Evolutionary conservation across 1,140 invertebrate genomes (phyloP).

Genomic region (Trachymyrmex cornetzi): DNA sequence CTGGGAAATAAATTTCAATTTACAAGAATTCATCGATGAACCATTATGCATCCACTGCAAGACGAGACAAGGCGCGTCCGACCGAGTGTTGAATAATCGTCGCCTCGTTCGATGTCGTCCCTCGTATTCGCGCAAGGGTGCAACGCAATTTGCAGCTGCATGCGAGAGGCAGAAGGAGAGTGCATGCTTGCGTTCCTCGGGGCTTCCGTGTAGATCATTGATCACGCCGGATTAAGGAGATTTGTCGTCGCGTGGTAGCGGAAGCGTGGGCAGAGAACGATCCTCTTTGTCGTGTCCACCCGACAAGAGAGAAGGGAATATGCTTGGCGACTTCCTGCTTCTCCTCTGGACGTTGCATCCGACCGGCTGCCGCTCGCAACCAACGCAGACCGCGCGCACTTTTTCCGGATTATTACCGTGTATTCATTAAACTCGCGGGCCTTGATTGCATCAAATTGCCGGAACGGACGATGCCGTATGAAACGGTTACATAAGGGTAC

Average conservation of each 20-base stretch:
- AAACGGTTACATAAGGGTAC: constrained; percentile 24
- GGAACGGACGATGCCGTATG: constrained; percentile 49
- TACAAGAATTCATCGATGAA: constrained; percentile 1
- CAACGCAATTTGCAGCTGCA: constrained; percentile 63
- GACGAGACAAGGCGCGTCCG: neutral
- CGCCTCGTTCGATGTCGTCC: neutral
- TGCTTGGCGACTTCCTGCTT: constrained; percentile 15
- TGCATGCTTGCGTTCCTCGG: neutral
- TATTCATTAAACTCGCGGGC: constrained; percentile 45
- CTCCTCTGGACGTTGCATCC: neutral
- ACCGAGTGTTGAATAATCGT: constrained; percentile 56
- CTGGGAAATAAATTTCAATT: constrained; percentile 19
- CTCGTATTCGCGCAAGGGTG: constrained; percentile 5
- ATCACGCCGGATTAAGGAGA: constrained; percentile 68
- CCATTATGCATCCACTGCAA: neutral
- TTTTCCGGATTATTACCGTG: constrained; percentile 53
- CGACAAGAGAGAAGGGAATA: neutral
- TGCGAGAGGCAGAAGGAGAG: constrained; percentile 26
- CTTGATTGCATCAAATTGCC: constrained; percentile 66
- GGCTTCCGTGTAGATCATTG: constrained; percentile 55
- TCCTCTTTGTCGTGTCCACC: constrained; percentile 68
- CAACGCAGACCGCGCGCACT: constrained; percentile 16
- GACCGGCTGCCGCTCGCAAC: neutral
- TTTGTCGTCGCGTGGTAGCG: constrained; percentile 76
- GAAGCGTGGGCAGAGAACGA: constrained; percentile 77